Evolutionary conservation across 2,113 vertebrate genomes (phyloP).

Genomic region (Mixornis gularis): DNA sequence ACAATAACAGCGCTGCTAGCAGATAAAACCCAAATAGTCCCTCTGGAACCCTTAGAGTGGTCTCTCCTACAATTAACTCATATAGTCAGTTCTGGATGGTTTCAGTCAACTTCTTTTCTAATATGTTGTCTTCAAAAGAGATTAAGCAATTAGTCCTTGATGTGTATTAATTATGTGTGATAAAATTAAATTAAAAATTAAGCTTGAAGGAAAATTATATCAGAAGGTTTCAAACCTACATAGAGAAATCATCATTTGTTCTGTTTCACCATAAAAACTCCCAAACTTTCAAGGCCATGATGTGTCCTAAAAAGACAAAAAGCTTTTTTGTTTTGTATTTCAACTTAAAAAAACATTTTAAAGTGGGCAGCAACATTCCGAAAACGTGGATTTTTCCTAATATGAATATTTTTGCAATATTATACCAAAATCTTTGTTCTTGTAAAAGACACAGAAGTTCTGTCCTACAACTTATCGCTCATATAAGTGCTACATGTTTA

Average conservation of each 20-base stretch:
- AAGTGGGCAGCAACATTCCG: neutral
- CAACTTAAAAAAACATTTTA: neutral
- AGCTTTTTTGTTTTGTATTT: neutral
- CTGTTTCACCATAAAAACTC: neutral
- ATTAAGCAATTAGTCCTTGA: neutral
- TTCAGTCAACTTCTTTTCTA: neutral
- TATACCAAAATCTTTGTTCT: neutral
- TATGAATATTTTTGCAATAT: neutral
- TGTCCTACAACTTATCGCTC: accelerated
- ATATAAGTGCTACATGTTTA: accelerated
- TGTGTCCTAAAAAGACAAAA: neutral
- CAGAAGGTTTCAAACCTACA: neutral
- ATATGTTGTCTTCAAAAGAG: neutral
- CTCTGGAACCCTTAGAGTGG: neutral
- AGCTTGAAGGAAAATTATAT: neutral
- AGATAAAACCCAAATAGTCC: neutral
- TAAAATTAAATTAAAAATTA: slow-evolving; percentile 3
- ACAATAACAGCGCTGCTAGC: neutral
- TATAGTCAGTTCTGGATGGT: neutral
- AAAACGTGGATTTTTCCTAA: neutral
- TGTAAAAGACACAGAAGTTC: neutral
- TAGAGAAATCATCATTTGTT: neutral
- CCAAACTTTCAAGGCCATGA: neutral
- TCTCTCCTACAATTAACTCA: neutral
- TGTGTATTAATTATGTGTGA: neutral